A percentile compares a stretch with the other conserved stretches of the same genome.
Conservation (phyloP, 2,888 invertebrate species). For the Epiperipatus broadwayi region DNA sequence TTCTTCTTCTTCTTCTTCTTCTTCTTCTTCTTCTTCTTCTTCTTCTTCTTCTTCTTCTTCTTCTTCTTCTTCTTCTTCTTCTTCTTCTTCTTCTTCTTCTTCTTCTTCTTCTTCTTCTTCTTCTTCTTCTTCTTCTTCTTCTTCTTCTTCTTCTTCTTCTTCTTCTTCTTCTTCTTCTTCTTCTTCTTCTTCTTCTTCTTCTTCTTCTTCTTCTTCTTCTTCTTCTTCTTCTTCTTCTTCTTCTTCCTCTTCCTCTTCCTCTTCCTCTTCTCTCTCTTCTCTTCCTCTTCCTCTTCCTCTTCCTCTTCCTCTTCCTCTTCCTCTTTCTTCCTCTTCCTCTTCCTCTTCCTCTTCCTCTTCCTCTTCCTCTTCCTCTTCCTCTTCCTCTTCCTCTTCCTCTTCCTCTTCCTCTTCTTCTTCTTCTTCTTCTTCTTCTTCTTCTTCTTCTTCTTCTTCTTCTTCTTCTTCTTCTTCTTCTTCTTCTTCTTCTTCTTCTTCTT, state of each 20-base stretch:
- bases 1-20: too few relatives aligned
- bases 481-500: slow-evolving; percentile 1
- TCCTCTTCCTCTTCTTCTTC: slow-evolving; percentile 6
- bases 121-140: too few relatives aligned
- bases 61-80: too few relatives aligned
- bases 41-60: too few relatives aligned
- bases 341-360: slow-evolving; percentile 5
- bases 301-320: background rate
- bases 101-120: too few relatives aligned
- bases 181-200: too few relatives aligned
- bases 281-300: background rate
- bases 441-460: background rate
- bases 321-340: slow-evolving; percentile 1
- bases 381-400: slow-evolving; percentile 10
- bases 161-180: too few relatives aligned
- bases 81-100: too few relatives aligned
- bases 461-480: background rate
- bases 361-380: slow-evolving; percentile 10
- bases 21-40: too few relatives aligned
- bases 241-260: background rate
- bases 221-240: too few relatives aligned
- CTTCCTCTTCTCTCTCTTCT: background rate
- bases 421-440: slow-evolving; percentile 8
- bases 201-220: too few relatives aligned
- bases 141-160: too few relatives aligned